Conservation (phyloP, 2,113 vertebrate genomes). For the Labrus mixtus region DNA sequence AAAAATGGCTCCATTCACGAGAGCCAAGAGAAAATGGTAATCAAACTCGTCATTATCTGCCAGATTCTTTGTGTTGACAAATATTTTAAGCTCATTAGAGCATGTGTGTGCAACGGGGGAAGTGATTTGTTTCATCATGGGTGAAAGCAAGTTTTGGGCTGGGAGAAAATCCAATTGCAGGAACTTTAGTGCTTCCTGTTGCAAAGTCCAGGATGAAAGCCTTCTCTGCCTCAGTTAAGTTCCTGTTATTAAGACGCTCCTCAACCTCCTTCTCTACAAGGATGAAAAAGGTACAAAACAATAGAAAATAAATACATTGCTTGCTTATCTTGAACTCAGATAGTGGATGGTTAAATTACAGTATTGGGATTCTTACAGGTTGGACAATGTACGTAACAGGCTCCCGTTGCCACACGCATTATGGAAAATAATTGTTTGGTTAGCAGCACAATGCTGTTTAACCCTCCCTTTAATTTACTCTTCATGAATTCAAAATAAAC, state of each 20-base stretch:
- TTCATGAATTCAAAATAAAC: no score
- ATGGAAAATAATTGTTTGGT: no score
- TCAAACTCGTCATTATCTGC: background rate
- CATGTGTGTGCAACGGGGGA: background rate
- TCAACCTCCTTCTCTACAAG: background rate
- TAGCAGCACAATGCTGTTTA: no score
- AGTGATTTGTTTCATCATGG: background rate
- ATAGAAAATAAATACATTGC: background rate
- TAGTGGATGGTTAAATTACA: background rate
- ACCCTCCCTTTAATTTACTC: no score
- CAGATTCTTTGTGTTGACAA: conserved; percentile 5
- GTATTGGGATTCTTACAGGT: no score
- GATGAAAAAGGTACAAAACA: background rate
- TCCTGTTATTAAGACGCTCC: background rate
- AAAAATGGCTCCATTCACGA: conserved; percentile 3
- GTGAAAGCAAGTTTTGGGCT: background rate
- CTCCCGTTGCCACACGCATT: no score
- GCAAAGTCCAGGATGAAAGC: background rate
- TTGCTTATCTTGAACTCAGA: background rate
- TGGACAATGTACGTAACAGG: no score
- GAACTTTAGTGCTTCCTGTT: no score
- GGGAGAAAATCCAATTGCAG: background rate
- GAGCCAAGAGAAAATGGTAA: background rate
- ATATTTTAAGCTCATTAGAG: conserved; percentile 6
- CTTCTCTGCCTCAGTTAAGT: background rate